Conservation (phyloP, 2,888 invertebrate genomes). For the Rhamnusium bicolor region DNA sequence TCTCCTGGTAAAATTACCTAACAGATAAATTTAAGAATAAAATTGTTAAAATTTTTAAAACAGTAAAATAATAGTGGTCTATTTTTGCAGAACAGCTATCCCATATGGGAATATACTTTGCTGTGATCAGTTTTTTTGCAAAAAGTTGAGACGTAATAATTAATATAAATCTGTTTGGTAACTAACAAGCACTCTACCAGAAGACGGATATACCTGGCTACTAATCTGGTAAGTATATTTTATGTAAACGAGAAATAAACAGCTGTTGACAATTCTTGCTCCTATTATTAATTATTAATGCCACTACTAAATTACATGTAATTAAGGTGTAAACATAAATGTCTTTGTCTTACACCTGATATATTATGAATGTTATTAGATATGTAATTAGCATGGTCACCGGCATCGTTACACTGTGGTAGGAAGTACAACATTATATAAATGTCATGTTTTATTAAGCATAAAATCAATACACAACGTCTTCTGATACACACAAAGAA, state of each 20-base stretch:
- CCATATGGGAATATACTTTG: too few species aligned
- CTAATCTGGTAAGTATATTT: too few species aligned
- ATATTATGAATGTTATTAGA: conserved; percentile 2
- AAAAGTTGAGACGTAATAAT: too few species aligned
- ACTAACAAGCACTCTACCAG: too few species aligned
- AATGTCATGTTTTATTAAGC: neutral
- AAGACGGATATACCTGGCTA: too few species aligned
- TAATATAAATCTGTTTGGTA: too few species aligned
- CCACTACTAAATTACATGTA: conserved; percentile 5
- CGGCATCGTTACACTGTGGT: neutral
- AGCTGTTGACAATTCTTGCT: neutral
- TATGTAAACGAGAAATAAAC: conserved; percentile 4
- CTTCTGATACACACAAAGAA: neutral
- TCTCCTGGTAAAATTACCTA: too few species aligned
- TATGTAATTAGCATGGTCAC: conserved; percentile 2
- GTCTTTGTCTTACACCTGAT: conserved; percentile 7
- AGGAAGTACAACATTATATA: conserved; percentile 4
- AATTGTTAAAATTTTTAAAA: too few species aligned
- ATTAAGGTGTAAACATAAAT: conserved; percentile 6
- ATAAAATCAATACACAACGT: conserved; percentile 13
- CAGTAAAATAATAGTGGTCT: too few species aligned
- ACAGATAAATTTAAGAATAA: too few species aligned
- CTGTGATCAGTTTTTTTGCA: too few species aligned
- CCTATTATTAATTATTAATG: neutral
- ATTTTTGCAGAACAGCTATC: too few species aligned